Base-by-base conservation (phyloP, 2,888 invertebrate species). In the Cinara cedri region DNA sequence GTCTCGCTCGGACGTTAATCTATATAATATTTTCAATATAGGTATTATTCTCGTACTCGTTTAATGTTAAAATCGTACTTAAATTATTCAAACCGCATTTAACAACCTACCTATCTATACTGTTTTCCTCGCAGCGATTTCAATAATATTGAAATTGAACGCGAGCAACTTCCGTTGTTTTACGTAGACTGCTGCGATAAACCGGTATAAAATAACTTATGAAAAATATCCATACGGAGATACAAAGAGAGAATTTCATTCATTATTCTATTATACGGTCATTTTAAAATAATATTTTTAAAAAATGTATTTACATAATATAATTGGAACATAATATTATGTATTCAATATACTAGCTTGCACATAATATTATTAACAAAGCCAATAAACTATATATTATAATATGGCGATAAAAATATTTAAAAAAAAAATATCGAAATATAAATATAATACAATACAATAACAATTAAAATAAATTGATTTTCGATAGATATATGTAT, bases 231-330 rank as follows among this genome's bases (percentile, higher is more conserved):
- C 34, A 6, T 34, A 34, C 34, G 9, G 21, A 19, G n/a, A n/a
- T n/a, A n/a, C n/a, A n/a, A n/a, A 1, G 10, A 26, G n/a, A 54
- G 21, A 71, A 44, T 24, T 71, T 21, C 42, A 44, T 42, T 21
- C 21, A 71, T 55, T 34, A 34, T 34, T 34, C 34, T 34, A 34
- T n/a, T n/a, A n/a, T 6, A 6, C 71, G 42, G 71, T 55, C 71
- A 71, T 55, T 71, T 24, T 44, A 16, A 11, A 42, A 71, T 42
- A 71, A 16, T 21, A 10, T 24, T 24, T 57, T 57, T 55, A 21
- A 42, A 55, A 44, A 55, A 44, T n/a, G 21, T 21, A 71, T 71
- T 71, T 71, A 49, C 55, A 55, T 71, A 71, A 42, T 26, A 55
- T 55, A 55, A 71, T 55, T 14, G 42, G 1, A 19, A 71, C 42